Evolutionary conservation across 2,888 invertebrate species (phyloP).

Genomic region (Pteria penguin): DNA sequence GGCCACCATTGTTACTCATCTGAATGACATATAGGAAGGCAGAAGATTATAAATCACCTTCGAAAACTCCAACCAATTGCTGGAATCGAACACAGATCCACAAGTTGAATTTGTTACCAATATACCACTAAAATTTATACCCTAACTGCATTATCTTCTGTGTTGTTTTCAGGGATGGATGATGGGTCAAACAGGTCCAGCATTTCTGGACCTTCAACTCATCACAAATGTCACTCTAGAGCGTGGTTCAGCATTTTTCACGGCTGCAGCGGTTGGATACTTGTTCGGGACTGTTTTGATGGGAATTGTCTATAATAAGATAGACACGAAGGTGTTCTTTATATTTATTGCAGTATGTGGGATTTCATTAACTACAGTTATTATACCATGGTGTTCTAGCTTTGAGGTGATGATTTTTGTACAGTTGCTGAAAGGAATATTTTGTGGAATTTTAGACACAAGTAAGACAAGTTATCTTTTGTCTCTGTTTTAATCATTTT

Average conservation of each 20-base stretch:
- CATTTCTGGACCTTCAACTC: constrained; percentile 77
- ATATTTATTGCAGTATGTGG: constrained; percentile 74
- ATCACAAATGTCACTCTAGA: constrained; percentile 71
- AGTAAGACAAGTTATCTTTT: no score
- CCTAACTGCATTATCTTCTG: not conserved
- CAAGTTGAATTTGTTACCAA: no score
- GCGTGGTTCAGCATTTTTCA: constrained; percentile 76
- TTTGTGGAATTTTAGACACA: constrained; percentile 75
- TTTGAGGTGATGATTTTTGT: constrained; percentile 65
- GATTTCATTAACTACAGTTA: constrained; percentile 71
- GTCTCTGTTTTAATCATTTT: no score
- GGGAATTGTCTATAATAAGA: constrained; percentile 69
- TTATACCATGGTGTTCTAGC: constrained; percentile 75
- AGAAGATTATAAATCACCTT: no score
- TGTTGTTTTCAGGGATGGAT: constrained; percentile 75
- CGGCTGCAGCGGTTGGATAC: constrained; percentile 78
- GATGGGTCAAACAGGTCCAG: constrained; percentile 79
- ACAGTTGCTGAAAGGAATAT: constrained; percentile 70
- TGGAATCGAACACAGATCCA: no score
- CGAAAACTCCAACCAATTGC: no score
- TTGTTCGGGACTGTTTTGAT: constrained; percentile 77
- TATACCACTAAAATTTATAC: no score
- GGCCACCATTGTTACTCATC: no score
- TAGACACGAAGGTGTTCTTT: constrained; percentile 71
- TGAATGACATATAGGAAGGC: no score